Evolutionary conservation across 1,140 invertebrate species (phyloP), one percentile per base, ranked within the genome.

Genomic region (Macrobrachium rosenbergii): DNA sequence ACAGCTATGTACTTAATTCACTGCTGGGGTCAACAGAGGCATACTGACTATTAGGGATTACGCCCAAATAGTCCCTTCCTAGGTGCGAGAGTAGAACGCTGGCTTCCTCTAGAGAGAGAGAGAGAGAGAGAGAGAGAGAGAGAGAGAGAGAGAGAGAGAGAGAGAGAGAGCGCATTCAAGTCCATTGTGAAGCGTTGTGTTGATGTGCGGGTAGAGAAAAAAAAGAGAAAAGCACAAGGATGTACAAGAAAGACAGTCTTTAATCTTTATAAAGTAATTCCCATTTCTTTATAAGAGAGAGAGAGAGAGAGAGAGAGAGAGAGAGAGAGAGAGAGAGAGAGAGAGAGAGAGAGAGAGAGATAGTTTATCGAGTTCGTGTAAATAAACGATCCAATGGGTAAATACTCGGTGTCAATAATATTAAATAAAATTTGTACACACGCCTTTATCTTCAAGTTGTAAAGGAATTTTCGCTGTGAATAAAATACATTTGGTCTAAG

Each of bases 101-200:
- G n/a, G n/a, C n/a, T n/a, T n/a, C n/a, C n/a, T n/a, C n/a, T n/a
- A 52, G 52, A 52, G 12, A 52, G 52, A 12, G 52, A 12, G 52
- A 10, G 28, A 37, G n/a, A n/a, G n/a, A n/a, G n/a, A n/a, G n/a
- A n/a, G 21, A 28, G 28, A 59, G 62, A 69, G 62, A 59, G 64
- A 37, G 63, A 69, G 62, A 67, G 43, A 37, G 64, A 69, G n/a
- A 8, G 67, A 84, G 73, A 84, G 12, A 52, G 52, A 52, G 12
- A 52, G 52, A 12, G 52, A 12, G 52, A 10, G 28, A 37, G 28
- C n/a, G 2, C 17, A 37, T 81, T 19, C 5, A n/a, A 76, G 2
- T 23, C 8, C 21, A 21, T 17, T 19, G 63, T 72, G 45, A n/a
- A 23, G 7, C 14, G 7, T 37, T 2, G 21, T 19, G 43, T 7